Base-by-base conservation (phyloP, 2,113 vertebrate species). In the Chionodraco myersi region DNA sequence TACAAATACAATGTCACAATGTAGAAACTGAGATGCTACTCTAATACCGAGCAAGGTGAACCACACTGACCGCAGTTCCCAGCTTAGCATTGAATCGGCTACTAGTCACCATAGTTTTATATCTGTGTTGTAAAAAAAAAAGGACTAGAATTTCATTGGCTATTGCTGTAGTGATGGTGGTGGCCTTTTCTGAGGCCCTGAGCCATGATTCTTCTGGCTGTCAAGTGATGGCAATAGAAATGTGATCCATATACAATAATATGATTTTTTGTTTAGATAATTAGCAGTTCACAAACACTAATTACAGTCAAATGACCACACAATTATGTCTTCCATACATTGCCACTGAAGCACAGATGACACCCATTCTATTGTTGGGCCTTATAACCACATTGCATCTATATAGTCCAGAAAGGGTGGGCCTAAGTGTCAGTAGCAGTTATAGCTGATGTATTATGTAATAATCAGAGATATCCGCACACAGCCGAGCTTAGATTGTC, bases 271-370 rank as follows among this genome's bases (percentile, higher is more conserved):
- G 74, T 84, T 84, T 72, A 41, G 58, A 86, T 86, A 86, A 69
- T 88, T 76, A 80, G 78, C 72, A 76, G 54, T 86, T 87, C 76
- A 91, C 80, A 88, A 75, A 77, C 78, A 90, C 67, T 47, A 77
- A 77, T 89, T 88, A 86, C 58, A 21, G 16, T 92, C 84, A 88
- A 84, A 84, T 90, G 65, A 85, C 60, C 86, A 92, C 88, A 88
- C 56, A 69, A 83, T 80, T 74, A 80, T 84, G 70, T 87, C 82
- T 79, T 63, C 45, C 80, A 60, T 73, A 89, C 57, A 84, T 59
- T 77, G 66, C 76, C 82, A 87, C 64, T 85, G 72, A 84, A 81
- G 77, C 84, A 87, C 72, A 80, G 88, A 86, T 86, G 82, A 84
- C 68, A 85, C 84, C 84, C 82, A 80, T 79, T 80, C 60, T 89